Evolutionary conservation across 2,888 invertebrate species (phyloP).

Genomic region (Onchidella celtica): DNA sequence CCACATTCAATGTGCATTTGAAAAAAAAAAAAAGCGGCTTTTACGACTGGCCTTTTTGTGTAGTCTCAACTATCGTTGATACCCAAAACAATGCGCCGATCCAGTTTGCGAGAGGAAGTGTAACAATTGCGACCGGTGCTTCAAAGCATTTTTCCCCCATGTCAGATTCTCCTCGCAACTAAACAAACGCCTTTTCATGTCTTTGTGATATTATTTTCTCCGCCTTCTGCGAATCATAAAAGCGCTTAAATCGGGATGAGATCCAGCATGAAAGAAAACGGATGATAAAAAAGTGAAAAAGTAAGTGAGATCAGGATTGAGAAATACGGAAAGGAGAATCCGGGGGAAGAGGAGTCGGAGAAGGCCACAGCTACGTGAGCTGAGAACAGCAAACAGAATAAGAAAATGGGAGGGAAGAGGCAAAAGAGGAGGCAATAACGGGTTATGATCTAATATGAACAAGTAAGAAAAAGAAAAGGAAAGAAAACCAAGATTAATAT

Average conservation of each 20-base stretch:
- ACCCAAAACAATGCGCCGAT: not conserved
- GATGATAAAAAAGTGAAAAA: too few species aligned
- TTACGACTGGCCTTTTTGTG: too few species aligned
- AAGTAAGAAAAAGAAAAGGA: too few species aligned
- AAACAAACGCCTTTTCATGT: not conserved
- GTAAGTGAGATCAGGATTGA: too few species aligned
- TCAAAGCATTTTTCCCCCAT: slow-evolving; percentile 3
- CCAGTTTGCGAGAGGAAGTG: not conserved
- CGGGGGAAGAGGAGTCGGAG: not conserved
- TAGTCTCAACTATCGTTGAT: not conserved
- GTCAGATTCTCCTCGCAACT: not conserved
- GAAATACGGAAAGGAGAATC: not conserved
- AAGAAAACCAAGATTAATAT: too few species aligned
- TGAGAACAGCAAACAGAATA: not conserved
- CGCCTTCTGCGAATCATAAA: too few species aligned
- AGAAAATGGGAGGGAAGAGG: not conserved
- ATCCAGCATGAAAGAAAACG: too few species aligned
- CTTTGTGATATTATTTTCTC: too few species aligned
- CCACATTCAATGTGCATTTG: too few species aligned
- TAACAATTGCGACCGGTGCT: not conserved
- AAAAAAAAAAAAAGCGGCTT: too few species aligned
- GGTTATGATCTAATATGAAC: too few species aligned
- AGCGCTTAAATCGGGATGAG: too few species aligned
- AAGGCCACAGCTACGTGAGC: not conserved
- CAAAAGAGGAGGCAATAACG: not conserved